Conservation (phyloP, 2,888 invertebrate genomes). For the Patella ulyssiponensis region DNA sequence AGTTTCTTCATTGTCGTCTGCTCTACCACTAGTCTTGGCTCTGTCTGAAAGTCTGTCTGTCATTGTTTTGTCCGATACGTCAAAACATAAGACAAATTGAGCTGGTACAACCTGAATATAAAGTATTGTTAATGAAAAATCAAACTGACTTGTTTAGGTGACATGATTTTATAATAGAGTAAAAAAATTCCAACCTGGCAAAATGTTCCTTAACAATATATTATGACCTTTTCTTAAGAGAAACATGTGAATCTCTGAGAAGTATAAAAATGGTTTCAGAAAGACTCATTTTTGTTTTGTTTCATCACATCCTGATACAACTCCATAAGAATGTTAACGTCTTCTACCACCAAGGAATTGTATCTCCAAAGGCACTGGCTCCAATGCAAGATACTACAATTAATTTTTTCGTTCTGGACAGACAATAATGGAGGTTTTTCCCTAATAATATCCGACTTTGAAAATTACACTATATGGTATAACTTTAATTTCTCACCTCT, state of each 20-base stretch:
- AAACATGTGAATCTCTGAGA: background rate
- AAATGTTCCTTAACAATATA: background rate
- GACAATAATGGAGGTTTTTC: too few species aligned
- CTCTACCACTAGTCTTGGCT: slow-evolving; percentile 84
- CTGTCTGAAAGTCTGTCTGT: slow-evolving; percentile 83
- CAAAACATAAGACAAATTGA: slow-evolving; percentile 85
- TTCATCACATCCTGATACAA: too few species aligned
- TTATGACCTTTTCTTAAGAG: background rate
- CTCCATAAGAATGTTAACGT: too few species aligned
- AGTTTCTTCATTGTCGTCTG: slow-evolving; percentile 95
- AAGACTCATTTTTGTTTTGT: too few species aligned
- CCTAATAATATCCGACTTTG: too few species aligned
- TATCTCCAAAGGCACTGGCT: too few species aligned
- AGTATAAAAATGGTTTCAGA: too few species aligned
- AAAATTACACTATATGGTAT: too few species aligned
- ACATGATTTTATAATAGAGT: background rate
- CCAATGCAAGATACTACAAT: too few species aligned
- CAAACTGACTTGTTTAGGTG: background rate
- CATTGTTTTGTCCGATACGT: slow-evolving; percentile 85
- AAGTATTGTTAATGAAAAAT: background rate
- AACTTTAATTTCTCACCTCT: slow-evolving; percentile 77
- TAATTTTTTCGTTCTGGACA: too few species aligned
- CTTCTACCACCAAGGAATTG: too few species aligned
- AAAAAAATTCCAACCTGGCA: background rate
- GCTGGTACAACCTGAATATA: slow-evolving; percentile 52